Conservation (phyloP, 2,113 vertebrate species). For the Mungos mungo region DNA sequence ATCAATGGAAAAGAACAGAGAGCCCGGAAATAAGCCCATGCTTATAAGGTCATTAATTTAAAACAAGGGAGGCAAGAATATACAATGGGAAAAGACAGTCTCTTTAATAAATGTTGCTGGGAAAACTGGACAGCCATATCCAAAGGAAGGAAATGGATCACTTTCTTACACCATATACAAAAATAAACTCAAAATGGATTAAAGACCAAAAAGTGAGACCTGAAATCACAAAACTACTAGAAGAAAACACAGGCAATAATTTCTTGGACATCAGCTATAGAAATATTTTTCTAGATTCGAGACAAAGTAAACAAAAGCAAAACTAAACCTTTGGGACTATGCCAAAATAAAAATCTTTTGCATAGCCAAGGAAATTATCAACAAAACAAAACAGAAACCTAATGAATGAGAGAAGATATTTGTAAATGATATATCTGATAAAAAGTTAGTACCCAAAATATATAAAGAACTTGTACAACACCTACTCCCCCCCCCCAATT, state of each 20-base stretch:
- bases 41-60: neutral
- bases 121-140: neutral
- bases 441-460: neutral
- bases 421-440: neutral
- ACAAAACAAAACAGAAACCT: neutral
- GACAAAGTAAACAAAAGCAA: neutral
- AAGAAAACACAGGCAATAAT: neutral
- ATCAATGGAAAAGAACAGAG: neutral
- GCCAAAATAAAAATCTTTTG: neutral
- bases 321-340: neutral
- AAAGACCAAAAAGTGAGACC: neutral
- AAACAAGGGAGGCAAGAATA: neutral
- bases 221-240: neutral
- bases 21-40: neutral
- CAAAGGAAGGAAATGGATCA: neutral
- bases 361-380: neutral
- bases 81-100: neutral
- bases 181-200: neutral
- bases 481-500: neutral
- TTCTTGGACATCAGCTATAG: neutral
- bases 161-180: neutral
- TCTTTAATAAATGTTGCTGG: neutral
- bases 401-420: neutral
- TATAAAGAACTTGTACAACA: neutral
- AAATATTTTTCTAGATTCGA: neutral